Percentiles rank a stretch among this genome's conserved stretches.
These are phyloP conservation scores for Leptopilina clavipes DNA, from an alignment of 1,140 invertebrate species.

Conservation along the genomic window DNA sequence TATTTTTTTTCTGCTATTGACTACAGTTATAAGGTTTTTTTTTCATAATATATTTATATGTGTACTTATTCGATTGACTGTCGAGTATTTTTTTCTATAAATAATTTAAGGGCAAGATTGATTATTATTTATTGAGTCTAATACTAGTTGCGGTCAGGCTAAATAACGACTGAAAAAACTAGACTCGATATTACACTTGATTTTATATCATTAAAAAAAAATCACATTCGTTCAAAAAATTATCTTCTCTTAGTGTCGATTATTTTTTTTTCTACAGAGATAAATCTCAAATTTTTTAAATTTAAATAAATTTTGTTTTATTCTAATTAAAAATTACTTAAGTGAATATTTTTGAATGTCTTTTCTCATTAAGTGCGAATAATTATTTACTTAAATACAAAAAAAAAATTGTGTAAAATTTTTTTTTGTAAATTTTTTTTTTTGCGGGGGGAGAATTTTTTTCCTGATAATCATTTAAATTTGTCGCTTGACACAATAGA, in stretches of 20 bases:
- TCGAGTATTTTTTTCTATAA: conserved; percentile 59
- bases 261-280: background rate
- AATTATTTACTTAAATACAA: too few relatives aligned
- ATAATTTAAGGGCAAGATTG: conserved; percentile 36
- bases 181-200: conserved; percentile 10
- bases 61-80: conserved; percentile 71
- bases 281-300: too few relatives aligned
- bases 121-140: conserved; percentile 34
- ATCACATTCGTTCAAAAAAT: background rate
- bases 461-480: too few relatives aligned
- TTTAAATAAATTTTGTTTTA: too few relatives aligned
- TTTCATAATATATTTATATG: conserved; percentile 37
- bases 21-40: conserved; percentile 64
- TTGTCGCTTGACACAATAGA: background rate
- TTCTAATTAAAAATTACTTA: too few relatives aligned
- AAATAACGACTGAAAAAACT: conserved; percentile 46
- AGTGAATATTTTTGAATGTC: too few relatives aligned
- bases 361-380: too few relatives aligned
- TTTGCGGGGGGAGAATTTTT: too few relatives aligned
- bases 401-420: too few relatives aligned
- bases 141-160: conserved; percentile 35
- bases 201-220: background rate
- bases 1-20: conserved; percentile 63
- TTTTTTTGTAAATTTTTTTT: too few relatives aligned
- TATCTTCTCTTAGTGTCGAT: conserved; percentile 16